Percentiles rank a stretch among this genome's conserved stretches.
These are phyloP conservation scores for Sarcophaga variegata DNA, from an alignment of 2,888 invertebrate genomes.

Conservation along the genomic window DNA sequence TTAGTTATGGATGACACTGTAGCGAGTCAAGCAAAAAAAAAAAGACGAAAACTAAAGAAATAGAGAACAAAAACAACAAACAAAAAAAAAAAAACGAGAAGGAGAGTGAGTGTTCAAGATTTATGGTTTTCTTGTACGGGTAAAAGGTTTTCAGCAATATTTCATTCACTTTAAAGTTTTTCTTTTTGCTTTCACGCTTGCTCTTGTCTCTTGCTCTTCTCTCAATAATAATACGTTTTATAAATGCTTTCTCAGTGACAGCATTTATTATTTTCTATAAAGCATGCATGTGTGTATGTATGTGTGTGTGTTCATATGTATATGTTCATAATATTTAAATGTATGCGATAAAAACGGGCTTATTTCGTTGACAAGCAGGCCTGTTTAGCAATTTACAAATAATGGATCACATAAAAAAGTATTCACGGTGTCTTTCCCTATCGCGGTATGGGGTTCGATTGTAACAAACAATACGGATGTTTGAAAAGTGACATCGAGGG, in stretches of 20 bases:
- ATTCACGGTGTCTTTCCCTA: no score
- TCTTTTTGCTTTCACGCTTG: background rate
- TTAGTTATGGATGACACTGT: conserved; percentile 39
- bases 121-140: background rate
- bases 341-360: background rate
- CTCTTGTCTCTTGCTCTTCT: no score
- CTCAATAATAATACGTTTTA: background rate
- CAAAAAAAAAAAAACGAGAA: no score
- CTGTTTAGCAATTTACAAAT: no score
- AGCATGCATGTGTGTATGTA: background rate
- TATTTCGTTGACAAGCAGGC: no score
- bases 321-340: background rate
- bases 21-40: background rate
- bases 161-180: background rate
- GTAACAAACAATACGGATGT: no score
- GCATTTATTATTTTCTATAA: background rate
- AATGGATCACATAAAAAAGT: no score
- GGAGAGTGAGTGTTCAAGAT: background rate
- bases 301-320: no score
- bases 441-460: no score
- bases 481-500: no score
- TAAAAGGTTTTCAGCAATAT: background rate
- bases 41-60: background rate
- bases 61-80: background rate
- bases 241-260: background rate